Evolutionary conservation across 1,140 invertebrate species (phyloP), one percentile per base, ranked within the genome.

Genomic region (Leptoteleia sp.): DNA sequence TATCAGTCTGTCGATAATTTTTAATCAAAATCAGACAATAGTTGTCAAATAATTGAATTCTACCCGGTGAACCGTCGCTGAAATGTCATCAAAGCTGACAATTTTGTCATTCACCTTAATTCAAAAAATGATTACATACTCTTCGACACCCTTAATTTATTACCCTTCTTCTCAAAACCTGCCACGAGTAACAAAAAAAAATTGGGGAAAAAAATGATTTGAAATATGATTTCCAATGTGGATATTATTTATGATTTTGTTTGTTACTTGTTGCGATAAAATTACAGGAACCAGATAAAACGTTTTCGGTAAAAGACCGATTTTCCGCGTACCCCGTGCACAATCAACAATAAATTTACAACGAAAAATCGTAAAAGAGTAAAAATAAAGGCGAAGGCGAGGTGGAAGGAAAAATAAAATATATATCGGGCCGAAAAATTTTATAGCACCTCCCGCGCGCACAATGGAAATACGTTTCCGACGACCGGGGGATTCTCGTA

Each of bases 221-320:
- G 22, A 50, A 37, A 50, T 5, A 55, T 19, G 19, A 31, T n/a
- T 11, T n/a, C 11, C 25, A 37, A 19, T 19, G 19, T 11, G 1
- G 38, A 65, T 75, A 75, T 75, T 67, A 75, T 75, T 75, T 75
- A 75, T 38, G 71, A 75, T 75, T 50, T 38, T 67, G 61, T 75
- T 75, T 75, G 71, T 38, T 31, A 67, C 22, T 43, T 9, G 52
- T 73, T 45, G 71, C 71, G 71, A 75, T 75, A 75, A 75, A 75
- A 75, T 75, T 75, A 61, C 54, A 13, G 45, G 71, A 75, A 75
- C 16, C 27, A 75, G 71, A 65, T 75, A 67, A 75, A 75, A 15
- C 71, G 54, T 75, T 75, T 65, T 75, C 52, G 48, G 11, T 64
- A 38, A 50, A 65, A 55, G 12, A 17, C 5, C 11, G 29, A 52